Percentiles rank a stretch among this genome's conserved stretches.
phyloP scores from a whole-genome alignment of 2,113 vertebrate genomes.

The Perccottus glenii region DNA sequence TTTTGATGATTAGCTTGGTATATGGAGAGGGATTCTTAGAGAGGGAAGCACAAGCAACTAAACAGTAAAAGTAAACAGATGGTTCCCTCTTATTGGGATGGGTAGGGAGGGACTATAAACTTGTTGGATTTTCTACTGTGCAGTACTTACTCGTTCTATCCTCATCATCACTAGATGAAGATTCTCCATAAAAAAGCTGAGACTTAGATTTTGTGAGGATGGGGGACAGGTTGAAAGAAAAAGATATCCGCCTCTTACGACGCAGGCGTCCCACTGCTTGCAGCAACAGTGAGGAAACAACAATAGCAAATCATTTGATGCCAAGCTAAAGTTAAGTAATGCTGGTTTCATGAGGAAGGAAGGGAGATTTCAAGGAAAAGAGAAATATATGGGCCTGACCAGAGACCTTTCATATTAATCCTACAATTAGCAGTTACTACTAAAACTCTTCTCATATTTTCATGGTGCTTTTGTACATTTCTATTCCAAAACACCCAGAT shows the following conservation, averaged over 20 bases:
- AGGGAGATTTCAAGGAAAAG: background rate
- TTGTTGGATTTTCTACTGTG: conserved; percentile 27
- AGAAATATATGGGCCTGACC: background rate
- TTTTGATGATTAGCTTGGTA: background rate
- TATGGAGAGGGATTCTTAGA: conserved; percentile 3
- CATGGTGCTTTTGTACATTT: no score
- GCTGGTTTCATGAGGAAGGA: background rate
- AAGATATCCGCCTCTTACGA: conserved; percentile 87
- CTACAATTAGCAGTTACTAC: no score
- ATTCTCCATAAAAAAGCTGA: conserved; percentile 85
- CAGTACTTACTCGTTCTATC: conserved; percentile 88
- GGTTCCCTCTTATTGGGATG: background rate
- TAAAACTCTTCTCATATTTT: no score
- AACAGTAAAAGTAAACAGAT: background rate
- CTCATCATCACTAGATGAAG: conserved; percentile 92
- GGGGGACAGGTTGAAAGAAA: conserved; percentile 92
- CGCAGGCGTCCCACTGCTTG: conserved; percentile 80
- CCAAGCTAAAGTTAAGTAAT: background rate
- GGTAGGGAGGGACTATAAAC: conserved; percentile 15
- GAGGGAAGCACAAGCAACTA: background rate
- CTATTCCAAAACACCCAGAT: no score
- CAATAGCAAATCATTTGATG: conserved; percentile 63
- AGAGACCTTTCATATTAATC: no score
- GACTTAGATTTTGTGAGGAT: conserved; percentile 91
- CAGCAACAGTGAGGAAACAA: conserved; percentile 55